Conservation (phyloP, 1,140 invertebrate genomes). For the Orchesella cincta region DNA sequence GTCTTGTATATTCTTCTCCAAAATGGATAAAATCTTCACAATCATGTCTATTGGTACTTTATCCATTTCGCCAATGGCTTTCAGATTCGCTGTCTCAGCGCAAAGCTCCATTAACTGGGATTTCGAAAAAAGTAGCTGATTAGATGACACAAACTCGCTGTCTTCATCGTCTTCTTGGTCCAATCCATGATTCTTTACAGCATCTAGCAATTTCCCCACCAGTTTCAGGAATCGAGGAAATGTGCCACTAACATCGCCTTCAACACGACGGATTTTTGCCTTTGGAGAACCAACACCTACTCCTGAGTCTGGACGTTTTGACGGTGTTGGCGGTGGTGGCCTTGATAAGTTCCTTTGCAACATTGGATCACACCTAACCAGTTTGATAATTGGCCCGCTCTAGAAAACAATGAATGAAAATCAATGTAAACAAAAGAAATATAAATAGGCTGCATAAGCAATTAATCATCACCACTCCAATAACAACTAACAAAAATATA, state of each 20-base stretch:
- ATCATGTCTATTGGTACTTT: slow-evolving; percentile 86
- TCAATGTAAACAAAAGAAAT: slow-evolving; percentile 1
- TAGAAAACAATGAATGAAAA: slow-evolving; percentile 30
- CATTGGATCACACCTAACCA: slow-evolving; percentile 33
- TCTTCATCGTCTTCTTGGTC: slow-evolving; percentile 64
- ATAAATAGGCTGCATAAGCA: slow-evolving; percentile 51
- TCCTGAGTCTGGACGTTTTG: slow-evolving; percentile 24
- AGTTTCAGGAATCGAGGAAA: slow-evolving; percentile 88
- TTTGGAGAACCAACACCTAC: slow-evolving; percentile 57
- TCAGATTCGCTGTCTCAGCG: slow-evolving; percentile 94
- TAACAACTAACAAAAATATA: too few relatives aligned
- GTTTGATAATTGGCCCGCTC: slow-evolving; percentile 40
- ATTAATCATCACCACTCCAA: too few relatives aligned
- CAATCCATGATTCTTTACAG: slow-evolving; percentile 78
- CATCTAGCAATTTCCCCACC: slow-evolving; percentile 87
- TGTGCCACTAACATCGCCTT: slow-evolving; percentile 78
- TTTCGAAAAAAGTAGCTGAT: slow-evolving; percentile 75
- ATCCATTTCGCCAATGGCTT: slow-evolving; percentile 82
- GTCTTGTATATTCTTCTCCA: slow-evolving; percentile 90
- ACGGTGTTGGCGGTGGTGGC: too few relatives aligned
- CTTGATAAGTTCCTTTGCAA: too few relatives aligned
- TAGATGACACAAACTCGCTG: slow-evolving; percentile 70
- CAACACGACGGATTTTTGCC: slow-evolving; percentile 79
- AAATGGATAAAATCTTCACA: slow-evolving; percentile 78
- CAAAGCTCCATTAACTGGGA: slow-evolving; percentile 82